phyloP scores from a whole-genome alignment of 2,113 vertebrate genomes.

The Eptesicus fuscus region DNA sequence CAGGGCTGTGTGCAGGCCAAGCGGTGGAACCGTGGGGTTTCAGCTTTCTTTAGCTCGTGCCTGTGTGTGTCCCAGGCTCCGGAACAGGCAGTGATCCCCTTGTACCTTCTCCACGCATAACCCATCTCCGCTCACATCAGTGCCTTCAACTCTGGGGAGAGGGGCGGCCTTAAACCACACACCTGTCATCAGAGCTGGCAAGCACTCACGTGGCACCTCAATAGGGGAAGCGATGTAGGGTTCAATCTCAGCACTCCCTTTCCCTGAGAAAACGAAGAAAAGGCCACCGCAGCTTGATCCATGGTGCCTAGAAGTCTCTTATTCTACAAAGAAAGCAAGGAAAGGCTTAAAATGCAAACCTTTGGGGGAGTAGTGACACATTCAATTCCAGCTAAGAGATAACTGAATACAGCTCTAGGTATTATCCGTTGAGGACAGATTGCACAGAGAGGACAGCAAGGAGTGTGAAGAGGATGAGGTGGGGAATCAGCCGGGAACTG shows the following conservation, averaged over 20 bases:
- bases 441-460: background rate
- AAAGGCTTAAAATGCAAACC: background rate
- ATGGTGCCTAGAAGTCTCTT: background rate
- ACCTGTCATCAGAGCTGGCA: background rate
- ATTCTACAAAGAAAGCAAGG: background rate
- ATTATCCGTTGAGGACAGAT: background rate
- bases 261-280: background rate
- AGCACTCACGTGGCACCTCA: fast-evolving
- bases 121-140: background rate
- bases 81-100: background rate
- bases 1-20: background rate
- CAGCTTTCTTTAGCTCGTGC: background rate
- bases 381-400: background rate
- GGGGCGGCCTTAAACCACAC: background rate
- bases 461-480: background rate
- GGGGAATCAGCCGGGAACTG: background rate
- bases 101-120: background rate
- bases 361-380: background rate
- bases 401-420: background rate
- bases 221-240: background rate
- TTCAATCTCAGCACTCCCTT: background rate
- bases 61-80: background rate
- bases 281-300: background rate
- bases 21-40: background rate
- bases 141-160: background rate